Percentiles rank a stretch among this genome's conserved stretches.
These are phyloP conservation scores for Siniperca chuatsi DNA, from an alignment of 2,113 vertebrate species.

Conservation along the genomic window DNA sequence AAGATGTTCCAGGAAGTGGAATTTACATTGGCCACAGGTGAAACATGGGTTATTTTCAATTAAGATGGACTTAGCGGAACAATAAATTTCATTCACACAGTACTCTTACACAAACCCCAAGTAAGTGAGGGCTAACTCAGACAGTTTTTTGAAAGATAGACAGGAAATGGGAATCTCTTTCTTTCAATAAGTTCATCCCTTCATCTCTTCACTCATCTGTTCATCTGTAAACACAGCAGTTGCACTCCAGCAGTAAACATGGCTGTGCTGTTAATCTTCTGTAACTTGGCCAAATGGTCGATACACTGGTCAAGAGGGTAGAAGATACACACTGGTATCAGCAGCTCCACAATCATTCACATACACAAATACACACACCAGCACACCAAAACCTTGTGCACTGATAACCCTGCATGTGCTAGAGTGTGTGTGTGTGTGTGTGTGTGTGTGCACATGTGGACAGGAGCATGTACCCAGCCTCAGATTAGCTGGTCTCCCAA, in stretches of 20 bases:
- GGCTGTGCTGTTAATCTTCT: constrained; percentile 51
- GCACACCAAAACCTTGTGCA: constrained; percentile 16
- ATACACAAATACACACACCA: constrained; percentile 42
- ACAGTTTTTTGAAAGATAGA: constrained; percentile 14
- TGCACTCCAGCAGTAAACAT: constrained; percentile 53
- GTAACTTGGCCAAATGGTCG: constrained; percentile 53
- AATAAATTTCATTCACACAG: constrained; percentile 59
- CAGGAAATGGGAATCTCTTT: constrained; percentile 11
- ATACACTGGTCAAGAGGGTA: constrained; percentile 40
- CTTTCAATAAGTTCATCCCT: constrained; percentile 20
- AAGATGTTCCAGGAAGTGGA: constrained; percentile 67
- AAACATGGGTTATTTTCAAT: constrained; percentile 71
- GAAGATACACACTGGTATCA: constrained; percentile 45
- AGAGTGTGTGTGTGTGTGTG: constrained; percentile 24
- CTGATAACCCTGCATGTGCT: constrained; percentile 31
- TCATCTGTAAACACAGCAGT: constrained; percentile 56
- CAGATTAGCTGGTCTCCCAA: constrained; percentile 78
- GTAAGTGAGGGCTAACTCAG: constrained; percentile 30
- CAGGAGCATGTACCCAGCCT: constrained; percentile 56
- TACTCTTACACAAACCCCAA: constrained; percentile 36
- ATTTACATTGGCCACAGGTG: constrained; percentile 72
- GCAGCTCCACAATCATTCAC: constrained; percentile 39
- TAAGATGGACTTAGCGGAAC: constrained; percentile 62
- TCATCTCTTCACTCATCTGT: constrained; percentile 26
- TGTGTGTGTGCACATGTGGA: constrained; percentile 24